Base-by-base conservation (phyloP, 2,888 invertebrate species). In the Chrysolina haemoptera region DNA sequence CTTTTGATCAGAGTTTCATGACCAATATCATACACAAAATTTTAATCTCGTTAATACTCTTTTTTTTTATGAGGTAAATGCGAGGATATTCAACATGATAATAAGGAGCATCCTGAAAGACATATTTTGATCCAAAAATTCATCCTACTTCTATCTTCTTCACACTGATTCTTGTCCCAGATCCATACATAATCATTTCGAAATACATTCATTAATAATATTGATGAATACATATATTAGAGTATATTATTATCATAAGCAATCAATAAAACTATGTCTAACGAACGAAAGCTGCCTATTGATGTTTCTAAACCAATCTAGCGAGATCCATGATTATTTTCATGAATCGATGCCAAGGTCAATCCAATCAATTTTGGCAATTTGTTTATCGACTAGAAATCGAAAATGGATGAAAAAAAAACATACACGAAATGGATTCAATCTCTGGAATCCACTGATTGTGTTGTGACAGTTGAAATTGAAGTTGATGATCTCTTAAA, bases 271-370 rank as follows among this genome's bases (percentile, higher is more conserved):
- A 59, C 22, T 27, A 59, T 59, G 1, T 59, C 35, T 10, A 35
- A 4, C 14, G 14, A 35, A 35, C 9, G 59, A 59, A 59, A 59
- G 20, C 27, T 6, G 27, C 35, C 59, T 59, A 59, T 59, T 27
- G 59, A 59, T 35, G 59, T 59, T 59, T 59, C 59, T 35, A n/a
- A 59, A 59, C 35, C 35, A 35, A 9, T 27, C 27, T 20, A 35
- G 22, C 27, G 14, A 14, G 16, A 12, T 59, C 59, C 9, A 27
- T 59, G 4, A 59, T 59, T 35, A 59, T 59, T 14, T 27, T 59
- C 27, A 22, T 11, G 20, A 55, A 11, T 55, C 55, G 55, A 55
- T 22, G 22, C 20, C 55, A 55, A 55, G 22, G 55, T 22, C 12
- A 11, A 20, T 22, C 18, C 5, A 0, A 22, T 55, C 22, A 2